Base-by-base conservation (phyloP, 2,113 vertebrate species). In the Crotophaga sulcirostris region DNA sequence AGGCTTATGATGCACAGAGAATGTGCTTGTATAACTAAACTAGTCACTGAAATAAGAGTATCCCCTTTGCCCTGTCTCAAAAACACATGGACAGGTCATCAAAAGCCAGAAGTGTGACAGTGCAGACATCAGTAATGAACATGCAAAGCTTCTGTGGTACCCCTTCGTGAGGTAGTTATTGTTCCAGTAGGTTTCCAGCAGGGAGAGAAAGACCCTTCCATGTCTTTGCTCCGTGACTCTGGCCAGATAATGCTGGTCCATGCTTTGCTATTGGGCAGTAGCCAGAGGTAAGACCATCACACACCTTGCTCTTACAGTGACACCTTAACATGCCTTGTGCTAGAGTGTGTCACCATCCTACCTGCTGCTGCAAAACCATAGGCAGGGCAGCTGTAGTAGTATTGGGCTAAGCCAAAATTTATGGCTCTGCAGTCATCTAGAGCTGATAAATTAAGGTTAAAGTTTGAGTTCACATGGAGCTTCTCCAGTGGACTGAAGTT, bases 61-160 rank as follows among this genome's bases (percentile, higher is more conserved):
- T 76, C 54, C 18, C 7, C n/a, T 24, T 66, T 59, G 45, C 18
- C 33, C 2, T 1, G 3, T 34, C 31, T 78, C 47, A 63, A 63
- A 20, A 49, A n/a, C 0, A 0, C 4, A 5, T 23, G 55, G 55
- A 33, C 33, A 36, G 34, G 45, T 18, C 44, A 14, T n/a, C 28
- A 19, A n/a, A 34, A 90, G 13, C 38, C 49, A 83, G 26, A 69
- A 51, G 5, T 1, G 1, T 66, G 58, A 18, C 44, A 21, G 12
- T n/a, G 59, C 31, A 60, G 52, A 18, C 45, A 36, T 38, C 33
- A 49, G 11, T 63, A 70, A 34, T 10, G 47, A n/a, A 52, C 5
- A 0, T 44, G 21, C 15, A 4, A 16, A 20, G 51, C 25, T 69
- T 52, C 49, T 45, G 17, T 34, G 33, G 28, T 38, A 23, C 20